phyloP scores from a whole-genome alignment of 2,113 vertebrate genomes.

The Agapornis roseicollis region DNA sequence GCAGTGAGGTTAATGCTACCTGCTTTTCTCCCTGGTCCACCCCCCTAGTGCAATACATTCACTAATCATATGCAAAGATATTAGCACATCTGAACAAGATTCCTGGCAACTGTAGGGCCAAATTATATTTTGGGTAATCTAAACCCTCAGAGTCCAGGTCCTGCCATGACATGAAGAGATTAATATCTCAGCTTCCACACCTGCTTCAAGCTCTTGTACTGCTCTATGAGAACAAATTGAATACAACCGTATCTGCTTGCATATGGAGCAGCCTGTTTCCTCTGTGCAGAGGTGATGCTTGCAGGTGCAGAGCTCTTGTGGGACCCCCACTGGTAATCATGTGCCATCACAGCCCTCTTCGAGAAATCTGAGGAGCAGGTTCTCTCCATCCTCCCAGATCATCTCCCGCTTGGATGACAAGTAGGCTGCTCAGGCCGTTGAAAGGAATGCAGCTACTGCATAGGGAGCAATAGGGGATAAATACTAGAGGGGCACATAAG shows the following conservation, averaged over 20 bases:
- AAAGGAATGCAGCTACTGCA: background rate
- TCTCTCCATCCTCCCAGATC: background rate
- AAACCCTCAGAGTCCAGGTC: background rate
- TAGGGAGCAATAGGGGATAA: background rate
- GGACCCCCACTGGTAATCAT: background rate
- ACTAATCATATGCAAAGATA: background rate
- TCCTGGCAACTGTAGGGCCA: background rate
- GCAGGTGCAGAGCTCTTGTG: background rate
- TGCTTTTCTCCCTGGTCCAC: background rate
- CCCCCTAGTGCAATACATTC: background rate
- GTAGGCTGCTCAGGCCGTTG: background rate
- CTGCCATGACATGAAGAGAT: background rate
- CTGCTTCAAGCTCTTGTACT: background rate
- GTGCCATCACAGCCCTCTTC: background rate
- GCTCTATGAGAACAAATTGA: background rate
- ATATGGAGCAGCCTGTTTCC: accelerated
- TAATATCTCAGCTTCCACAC: background rate
- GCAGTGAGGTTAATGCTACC: background rate
- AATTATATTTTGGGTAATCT: background rate
- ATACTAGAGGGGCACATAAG: background rate
- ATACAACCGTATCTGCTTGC: accelerated
- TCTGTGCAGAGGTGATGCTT: accelerated
- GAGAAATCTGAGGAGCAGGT: background rate
- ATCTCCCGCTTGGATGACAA: background rate
- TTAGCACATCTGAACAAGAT: background rate